These are phyloP conservation scores for Strix occidentalis DNA, from an alignment of 2,797 vertebrate genomes.

Conservation along the genomic window DNA sequence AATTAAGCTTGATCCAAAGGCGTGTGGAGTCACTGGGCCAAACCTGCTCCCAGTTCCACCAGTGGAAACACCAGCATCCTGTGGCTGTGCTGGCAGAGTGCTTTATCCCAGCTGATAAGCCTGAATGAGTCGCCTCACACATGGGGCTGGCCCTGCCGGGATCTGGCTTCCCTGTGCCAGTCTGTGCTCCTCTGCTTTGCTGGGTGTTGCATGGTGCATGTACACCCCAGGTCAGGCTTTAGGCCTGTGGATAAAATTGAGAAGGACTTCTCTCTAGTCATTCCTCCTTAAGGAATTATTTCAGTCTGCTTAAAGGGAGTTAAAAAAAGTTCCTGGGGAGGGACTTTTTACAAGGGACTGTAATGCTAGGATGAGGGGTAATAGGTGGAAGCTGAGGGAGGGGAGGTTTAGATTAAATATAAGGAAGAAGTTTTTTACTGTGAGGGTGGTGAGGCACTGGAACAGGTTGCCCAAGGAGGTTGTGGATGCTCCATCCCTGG, in stretches of 20 bases:
- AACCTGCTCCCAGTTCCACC: neutral
- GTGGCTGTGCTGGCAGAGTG: neutral
- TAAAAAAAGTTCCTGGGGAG: neutral
- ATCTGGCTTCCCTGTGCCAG: neutral
- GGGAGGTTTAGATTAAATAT: no score
- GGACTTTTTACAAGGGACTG: no score
- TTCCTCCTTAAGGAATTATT: neutral
- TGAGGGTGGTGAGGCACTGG: no score
- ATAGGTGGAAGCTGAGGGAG: no score
- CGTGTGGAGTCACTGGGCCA: neutral
- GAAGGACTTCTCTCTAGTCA: neutral
- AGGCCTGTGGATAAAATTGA: neutral
- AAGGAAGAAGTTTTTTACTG: no score
- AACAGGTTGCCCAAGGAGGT: no score
- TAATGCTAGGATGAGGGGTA: no score
- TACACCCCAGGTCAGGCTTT: neutral
- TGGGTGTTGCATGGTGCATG: accelerated
- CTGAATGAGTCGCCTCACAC: neutral
- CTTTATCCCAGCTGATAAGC: neutral
- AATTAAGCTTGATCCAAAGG: neutral
- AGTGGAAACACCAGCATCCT: neutral
- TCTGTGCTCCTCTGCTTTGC: neutral
- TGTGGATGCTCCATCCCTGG: no score
- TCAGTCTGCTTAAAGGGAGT: neutral
- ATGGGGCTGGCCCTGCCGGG: accelerated